A percentile compares a stretch with the other conserved stretches of the same genome.
Evolutionary conservation across 2,797 vertebrate genomes (phyloP).

Genomic region (Streptopelia turtur): DNA sequence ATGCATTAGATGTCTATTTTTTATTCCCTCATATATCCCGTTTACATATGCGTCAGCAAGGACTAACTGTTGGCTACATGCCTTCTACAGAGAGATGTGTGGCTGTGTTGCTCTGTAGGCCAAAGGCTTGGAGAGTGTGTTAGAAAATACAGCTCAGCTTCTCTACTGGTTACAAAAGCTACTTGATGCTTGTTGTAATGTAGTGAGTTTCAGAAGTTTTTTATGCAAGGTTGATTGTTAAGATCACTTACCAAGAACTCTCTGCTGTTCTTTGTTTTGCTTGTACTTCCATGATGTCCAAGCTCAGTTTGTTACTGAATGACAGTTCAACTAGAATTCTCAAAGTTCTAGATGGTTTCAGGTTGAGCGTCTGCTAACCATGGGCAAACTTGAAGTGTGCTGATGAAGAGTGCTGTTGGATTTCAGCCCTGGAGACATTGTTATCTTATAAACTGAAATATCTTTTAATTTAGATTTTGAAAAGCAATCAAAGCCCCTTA

Average conservation of each 20-base stretch:
- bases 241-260: background rate
- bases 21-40: background rate
- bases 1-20: background rate
- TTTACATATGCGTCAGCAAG: fast-evolving
- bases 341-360: background rate
- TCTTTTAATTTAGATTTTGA: background rate
- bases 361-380: background rate
- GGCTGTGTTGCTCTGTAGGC: background rate
- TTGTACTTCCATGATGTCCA: background rate
- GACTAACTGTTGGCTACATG: background rate
- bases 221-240: background rate
- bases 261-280: background rate
- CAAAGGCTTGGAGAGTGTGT: background rate
- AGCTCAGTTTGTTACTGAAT: background rate
- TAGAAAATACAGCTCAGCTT: background rate
- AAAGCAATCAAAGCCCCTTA: background rate
- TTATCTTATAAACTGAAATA: fast-evolving
- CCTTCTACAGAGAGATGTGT: background rate
- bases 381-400: background rate
- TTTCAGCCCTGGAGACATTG: background rate
- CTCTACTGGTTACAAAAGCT: background rate
- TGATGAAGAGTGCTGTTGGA: background rate
- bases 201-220: background rate
- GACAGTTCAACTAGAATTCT: background rate
- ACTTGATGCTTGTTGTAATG: background rate